phyloP scores from a whole-genome alignment of 2,113 vertebrate genomes.

The Zonotrichia leucophrys region DNA sequence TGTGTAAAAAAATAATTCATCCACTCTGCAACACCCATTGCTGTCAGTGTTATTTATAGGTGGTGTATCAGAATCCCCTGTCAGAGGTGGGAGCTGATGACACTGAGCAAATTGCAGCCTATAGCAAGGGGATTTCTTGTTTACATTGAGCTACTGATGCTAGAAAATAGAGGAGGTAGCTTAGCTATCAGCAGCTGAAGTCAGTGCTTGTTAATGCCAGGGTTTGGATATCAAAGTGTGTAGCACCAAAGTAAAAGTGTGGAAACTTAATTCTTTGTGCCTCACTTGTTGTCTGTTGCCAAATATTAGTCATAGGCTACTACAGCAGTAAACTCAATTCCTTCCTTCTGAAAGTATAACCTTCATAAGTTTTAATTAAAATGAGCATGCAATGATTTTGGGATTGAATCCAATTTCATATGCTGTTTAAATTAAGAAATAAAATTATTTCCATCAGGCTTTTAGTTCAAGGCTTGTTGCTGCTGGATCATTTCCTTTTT shows the following conservation, averaged over 20 bases:
- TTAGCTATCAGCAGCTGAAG: neutral
- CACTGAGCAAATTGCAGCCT: neutral
- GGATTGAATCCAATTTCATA: constrained; percentile 47
- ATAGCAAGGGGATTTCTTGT: neutral
- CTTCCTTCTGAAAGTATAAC: neutral
- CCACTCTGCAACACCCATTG: neutral
- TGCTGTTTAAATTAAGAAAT: constrained; percentile 62
- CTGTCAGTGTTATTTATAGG: neutral
- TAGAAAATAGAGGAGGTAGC: neutral
- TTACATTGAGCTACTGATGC: neutral
- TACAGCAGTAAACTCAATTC: neutral
- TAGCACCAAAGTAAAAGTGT: neutral
- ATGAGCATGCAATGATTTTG: constrained; percentile 44
- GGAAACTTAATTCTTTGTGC: neutral
- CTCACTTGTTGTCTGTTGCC: neutral
- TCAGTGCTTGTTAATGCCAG: neutral
- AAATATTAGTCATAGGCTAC: neutral
- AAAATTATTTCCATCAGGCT: constrained; percentile 60
- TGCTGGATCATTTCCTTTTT: constrained; percentile 62
- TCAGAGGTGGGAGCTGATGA: neutral
- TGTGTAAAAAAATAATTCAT: neutral
- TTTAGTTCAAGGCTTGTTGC: constrained; percentile 49
- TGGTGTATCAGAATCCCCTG: neutral
- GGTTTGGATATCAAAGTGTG: neutral
- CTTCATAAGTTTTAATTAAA: constrained; percentile 61